Percentiles rank a stretch among this genome's conserved stretches.
Evolutionary conservation across 2,113 vertebrate species (phyloP).

Genomic region (Colius striatus): DNA sequence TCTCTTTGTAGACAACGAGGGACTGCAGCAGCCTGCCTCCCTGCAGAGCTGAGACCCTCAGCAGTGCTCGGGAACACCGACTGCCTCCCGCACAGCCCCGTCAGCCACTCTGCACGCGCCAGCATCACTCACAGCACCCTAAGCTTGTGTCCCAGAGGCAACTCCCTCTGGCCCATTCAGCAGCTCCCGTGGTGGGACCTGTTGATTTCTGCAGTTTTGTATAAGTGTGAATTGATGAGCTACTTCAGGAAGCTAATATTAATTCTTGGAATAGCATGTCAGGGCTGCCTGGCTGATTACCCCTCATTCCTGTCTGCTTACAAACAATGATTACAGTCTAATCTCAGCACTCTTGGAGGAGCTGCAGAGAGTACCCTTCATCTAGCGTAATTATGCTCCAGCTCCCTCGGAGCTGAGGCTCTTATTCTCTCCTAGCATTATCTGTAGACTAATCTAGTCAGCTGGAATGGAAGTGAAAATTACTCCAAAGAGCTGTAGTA

Average conservation of each 20-base stretch:
- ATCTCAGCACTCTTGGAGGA: constrained; percentile 74
- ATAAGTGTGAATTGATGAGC: constrained; percentile 3
- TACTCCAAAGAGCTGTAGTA: constrained; percentile 14
- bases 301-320: constrained; percentile 74
- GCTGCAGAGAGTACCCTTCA: constrained; percentile 65
- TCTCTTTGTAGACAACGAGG: background rate
- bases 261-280: constrained; percentile 64
- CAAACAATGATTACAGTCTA: constrained; percentile 77
- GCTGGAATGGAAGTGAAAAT: constrained; percentile 57
- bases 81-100: background rate
- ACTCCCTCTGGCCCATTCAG: fast-evolving
- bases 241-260: constrained; percentile 63
- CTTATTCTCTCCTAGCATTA: constrained; percentile 58
- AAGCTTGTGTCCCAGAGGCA: background rate
- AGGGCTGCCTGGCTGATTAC: constrained; percentile 70
- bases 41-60: background rate
- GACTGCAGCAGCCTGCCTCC: background rate
- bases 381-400: constrained; percentile 65
- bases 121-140: background rate
- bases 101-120: background rate
- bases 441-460: constrained; percentile 51
- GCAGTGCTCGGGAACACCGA: fast-evolving
- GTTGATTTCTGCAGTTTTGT: constrained; percentile 26
- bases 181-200: background rate
- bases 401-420: constrained; percentile 59